phyloP scores from a whole-genome alignment of 1,140 invertebrate genomes.

The Drosophila oshimai region DNA sequence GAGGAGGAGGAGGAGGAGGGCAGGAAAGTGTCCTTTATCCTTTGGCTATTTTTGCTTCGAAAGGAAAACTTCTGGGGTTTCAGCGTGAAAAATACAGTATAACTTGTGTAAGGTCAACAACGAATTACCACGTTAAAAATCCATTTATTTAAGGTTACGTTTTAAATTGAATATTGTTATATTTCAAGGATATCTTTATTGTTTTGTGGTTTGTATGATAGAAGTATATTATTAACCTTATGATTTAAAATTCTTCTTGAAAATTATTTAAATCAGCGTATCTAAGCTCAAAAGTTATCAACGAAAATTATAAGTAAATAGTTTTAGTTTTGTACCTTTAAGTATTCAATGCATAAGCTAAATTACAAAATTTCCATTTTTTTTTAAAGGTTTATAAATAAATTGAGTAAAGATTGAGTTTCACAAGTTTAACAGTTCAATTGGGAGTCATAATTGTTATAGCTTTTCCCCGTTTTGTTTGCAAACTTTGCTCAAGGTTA shows the following conservation, averaged over 20 bases:
- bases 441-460: conserved; percentile 19
- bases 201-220: too few species aligned
- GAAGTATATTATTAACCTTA: too few species aligned
- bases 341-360: too few species aligned
- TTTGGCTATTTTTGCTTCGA: not conserved
- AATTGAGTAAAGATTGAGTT: not conserved
- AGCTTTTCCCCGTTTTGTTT: not conserved
- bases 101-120: not conserved
- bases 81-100: conserved; percentile 14
- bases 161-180: too few species aligned
- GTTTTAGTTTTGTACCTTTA: too few species aligned
- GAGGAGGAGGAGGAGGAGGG: not conserved
- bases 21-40: not conserved
- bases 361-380: too few species aligned
- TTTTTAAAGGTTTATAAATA: not conserved
- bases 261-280: too few species aligned
- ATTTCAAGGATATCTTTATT: not conserved
- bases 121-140: too few species aligned
- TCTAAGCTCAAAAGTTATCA: too few species aligned
- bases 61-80: conserved; percentile 26
- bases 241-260: too few species aligned
- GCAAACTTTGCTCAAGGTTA: conserved; percentile 29
- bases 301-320: too few species aligned
- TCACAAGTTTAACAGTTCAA: not conserved
- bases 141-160: too few species aligned